Evolutionary conservation across 2,113 vertebrate genomes (phyloP).

Genomic region (Oncorhynchus tshawytscha): DNA sequence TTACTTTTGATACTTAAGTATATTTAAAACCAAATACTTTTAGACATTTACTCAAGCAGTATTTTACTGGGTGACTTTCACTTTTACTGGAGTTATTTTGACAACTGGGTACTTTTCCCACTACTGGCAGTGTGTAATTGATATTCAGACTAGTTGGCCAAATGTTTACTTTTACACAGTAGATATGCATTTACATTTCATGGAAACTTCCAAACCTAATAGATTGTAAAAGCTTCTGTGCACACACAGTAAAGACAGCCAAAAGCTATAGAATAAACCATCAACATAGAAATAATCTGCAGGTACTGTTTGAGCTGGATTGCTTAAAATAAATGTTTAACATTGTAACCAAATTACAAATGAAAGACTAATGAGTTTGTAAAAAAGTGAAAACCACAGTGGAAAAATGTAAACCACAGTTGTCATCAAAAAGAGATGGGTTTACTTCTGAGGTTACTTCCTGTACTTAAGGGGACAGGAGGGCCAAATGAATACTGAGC

Average conservation of each 20-base stretch:
- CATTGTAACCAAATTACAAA: constrained; percentile 50
- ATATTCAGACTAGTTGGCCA: background rate
- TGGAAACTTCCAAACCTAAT: background rate
- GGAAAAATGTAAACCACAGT: constrained; percentile 58
- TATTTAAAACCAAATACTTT: too few species aligned
- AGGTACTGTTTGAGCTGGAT: constrained; percentile 22
- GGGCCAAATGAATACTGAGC: constrained; percentile 49
- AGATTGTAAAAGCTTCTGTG: constrained; percentile 11
- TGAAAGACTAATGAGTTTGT: constrained; percentile 52
- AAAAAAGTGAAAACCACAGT: too few species aligned
- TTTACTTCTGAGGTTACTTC: constrained; percentile 58
- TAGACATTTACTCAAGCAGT: too few species aligned
- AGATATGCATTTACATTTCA: constrained; percentile 16
- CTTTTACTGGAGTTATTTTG: too few species aligned
- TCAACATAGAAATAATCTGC: constrained; percentile 44
- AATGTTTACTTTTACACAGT: background rate
- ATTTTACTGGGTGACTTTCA: too few species aligned
- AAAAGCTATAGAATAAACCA: constrained; percentile 46
- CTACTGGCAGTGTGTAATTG: background rate
- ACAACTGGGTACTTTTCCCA: too few species aligned
- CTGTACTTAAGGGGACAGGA: constrained; percentile 44
- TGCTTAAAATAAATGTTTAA: constrained; percentile 27
- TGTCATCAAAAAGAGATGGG: constrained; percentile 54
- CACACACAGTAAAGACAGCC: constrained; percentile 1
- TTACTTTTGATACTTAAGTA: too few species aligned